phyloP scores from a whole-genome alignment of 2,113 vertebrate species.

The Cercocebus atys region DNA sequence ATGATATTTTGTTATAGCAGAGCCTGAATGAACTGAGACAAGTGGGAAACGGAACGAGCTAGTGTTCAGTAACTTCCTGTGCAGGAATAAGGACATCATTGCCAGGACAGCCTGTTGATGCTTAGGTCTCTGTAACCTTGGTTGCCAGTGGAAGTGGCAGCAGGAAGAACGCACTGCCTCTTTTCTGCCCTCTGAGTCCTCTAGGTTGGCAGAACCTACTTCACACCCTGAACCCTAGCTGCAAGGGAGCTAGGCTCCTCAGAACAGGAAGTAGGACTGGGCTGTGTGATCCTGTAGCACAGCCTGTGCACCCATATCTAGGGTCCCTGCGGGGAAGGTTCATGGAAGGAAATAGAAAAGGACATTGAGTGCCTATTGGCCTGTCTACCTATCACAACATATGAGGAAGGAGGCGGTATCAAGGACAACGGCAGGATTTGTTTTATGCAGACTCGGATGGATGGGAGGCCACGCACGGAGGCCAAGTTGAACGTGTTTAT shows the following conservation, averaged over 20 bases:
- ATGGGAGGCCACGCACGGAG: not conserved
- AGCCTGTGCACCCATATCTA: too few species aligned
- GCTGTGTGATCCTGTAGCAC: accelerated
- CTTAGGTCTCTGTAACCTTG: not conserved
- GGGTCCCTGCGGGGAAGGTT: not conserved
- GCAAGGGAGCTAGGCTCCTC: not conserved
- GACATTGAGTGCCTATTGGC: not conserved
- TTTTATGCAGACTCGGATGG: not conserved
- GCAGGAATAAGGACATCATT: not conserved
- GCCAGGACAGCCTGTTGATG: not conserved
- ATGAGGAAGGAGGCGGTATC: not conserved
- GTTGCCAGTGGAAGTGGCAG: not conserved
- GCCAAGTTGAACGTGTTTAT: accelerated
- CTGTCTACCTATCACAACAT: not conserved
- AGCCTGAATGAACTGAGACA: not conserved
- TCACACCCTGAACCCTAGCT: not conserved
- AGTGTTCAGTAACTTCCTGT: not conserved
- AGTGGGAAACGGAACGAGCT: not conserved
- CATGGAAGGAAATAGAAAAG: not conserved
- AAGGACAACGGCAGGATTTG: not conserved
- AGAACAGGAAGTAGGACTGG: not conserved
- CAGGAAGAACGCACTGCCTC: not conserved
- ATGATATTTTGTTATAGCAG: too few species aligned
- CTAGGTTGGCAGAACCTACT: not conserved
- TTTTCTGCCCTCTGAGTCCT: not conserved